Conservation (phyloP, 2,113 vertebrate genomes). For the Pelvicachromis taeniatus region DNA sequence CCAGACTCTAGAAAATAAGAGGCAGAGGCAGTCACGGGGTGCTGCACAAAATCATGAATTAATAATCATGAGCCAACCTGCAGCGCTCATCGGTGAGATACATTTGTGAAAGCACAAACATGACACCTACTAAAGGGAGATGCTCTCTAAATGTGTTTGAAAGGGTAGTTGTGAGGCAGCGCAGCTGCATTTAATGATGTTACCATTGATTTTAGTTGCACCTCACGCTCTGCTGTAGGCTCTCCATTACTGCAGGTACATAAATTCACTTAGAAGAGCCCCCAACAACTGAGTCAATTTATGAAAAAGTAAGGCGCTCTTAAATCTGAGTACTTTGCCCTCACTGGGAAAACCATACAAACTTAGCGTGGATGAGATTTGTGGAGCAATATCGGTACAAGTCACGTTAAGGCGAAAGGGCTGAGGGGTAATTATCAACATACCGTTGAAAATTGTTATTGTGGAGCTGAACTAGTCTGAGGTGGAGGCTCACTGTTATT, state of each 20-base stretch:
- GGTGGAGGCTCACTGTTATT: constrained; percentile 47
- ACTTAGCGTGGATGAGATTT: background rate
- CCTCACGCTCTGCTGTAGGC: background rate
- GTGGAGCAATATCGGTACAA: background rate
- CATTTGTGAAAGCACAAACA: background rate
- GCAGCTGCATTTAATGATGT: background rate
- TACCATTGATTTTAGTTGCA: background rate
- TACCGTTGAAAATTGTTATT: constrained; percentile 42
- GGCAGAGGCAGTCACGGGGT: background rate
- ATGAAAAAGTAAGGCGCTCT: background rate
- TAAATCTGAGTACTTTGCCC: background rate
- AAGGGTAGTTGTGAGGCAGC: background rate
- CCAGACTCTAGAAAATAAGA: background rate
- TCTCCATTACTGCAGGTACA: background rate
- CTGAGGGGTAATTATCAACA: constrained; percentile 4
- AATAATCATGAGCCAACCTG: background rate
- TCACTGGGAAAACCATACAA: background rate
- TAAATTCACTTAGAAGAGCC: background rate
- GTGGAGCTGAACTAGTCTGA: constrained; percentile 34
- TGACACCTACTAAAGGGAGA: background rate
- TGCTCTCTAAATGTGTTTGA: background rate
- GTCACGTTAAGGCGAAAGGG: background rate
- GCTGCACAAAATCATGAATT: background rate
- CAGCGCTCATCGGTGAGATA: background rate
- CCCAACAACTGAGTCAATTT: background rate